These are phyloP conservation scores for Passerculus sandwichensis DNA, from an alignment of 2,797 vertebrate genomes.

Conservation along the genomic window DNA sequence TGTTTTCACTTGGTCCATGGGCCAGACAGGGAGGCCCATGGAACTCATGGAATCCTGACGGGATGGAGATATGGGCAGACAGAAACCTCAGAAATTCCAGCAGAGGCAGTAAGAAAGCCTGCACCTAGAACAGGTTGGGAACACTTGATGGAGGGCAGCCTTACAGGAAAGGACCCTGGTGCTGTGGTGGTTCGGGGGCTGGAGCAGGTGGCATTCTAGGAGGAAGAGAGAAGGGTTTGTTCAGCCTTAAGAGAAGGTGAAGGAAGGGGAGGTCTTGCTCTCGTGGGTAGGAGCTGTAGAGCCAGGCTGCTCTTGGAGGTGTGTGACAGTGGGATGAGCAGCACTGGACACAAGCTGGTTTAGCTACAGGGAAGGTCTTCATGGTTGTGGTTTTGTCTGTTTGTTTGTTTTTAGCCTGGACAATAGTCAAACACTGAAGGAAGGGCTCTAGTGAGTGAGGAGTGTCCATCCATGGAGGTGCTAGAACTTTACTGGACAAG, in stretches of 20 bases:
- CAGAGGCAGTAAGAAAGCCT: neutral
- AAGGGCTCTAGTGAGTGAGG: neutral
- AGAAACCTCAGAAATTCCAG: neutral
- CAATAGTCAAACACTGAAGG: neutral
- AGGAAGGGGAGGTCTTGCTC: neutral
- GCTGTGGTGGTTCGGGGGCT: neutral
- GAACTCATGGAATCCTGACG: neutral
- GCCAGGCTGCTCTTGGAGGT: neutral
- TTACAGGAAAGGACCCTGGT: neutral
- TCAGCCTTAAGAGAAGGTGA: neutral
- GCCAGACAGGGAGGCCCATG: no score
- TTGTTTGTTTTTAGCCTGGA: neutral
- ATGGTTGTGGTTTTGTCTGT: neutral
- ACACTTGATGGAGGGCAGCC: neutral
- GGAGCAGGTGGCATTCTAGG: accelerated
- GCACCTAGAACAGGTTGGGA: neutral
- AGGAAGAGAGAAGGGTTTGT: neutral
- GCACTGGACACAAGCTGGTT: neutral
- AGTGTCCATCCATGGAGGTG: accelerated
- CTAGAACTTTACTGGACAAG: neutral
- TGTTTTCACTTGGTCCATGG: neutral
- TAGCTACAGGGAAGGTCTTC: neutral
- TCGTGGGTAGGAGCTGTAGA: neutral
- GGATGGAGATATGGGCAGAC: neutral
- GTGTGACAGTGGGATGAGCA: neutral